These are phyloP conservation scores for Nephotettix cincticeps DNA, from an alignment of 1,140 invertebrate genomes.

Conservation along the genomic window DNA sequence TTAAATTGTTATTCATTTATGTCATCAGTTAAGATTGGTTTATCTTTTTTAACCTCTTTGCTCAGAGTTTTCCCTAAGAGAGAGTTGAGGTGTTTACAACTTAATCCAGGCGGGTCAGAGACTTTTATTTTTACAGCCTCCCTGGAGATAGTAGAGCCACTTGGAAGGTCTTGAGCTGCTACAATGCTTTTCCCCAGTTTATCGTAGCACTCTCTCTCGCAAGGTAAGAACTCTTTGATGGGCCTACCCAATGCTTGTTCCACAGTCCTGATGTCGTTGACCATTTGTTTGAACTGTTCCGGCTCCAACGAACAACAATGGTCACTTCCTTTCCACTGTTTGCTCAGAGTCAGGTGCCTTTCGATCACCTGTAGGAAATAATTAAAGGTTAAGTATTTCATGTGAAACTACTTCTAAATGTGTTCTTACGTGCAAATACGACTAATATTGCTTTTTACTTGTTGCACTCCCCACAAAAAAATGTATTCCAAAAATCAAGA, in stretches of 20 bases:
- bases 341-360: conserved; percentile 75
- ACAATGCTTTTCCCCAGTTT: conserved; percentile 64
- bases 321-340: conserved; percentile 72
- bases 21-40: conserved; percentile 52
- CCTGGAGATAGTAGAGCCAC: conserved; percentile 55
- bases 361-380: conserved; percentile 64
- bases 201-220: conserved; percentile 63
- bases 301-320: conserved; percentile 71
- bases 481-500: no score
- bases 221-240: conserved; percentile 55
- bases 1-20: conserved; percentile 36
- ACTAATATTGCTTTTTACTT: no score
- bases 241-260: conserved; percentile 61
- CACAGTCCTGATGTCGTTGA: conserved; percentile 58
- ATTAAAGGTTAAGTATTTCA: no score
- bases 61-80: conserved; percentile 57
- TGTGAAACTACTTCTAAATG: no score
- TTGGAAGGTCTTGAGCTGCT: conserved; percentile 55
- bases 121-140: conserved; percentile 71
- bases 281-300: conserved; percentile 57
- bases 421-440: no score
- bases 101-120: conserved; percentile 66
- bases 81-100: conserved; percentile 55
- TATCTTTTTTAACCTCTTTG: conserved; percentile 55
- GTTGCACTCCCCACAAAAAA: no score